Percentiles rank a stretch among this genome's conserved stretches.
phyloP scores from a whole-genome alignment of 2,797 vertebrate species.

The Melanotaenia parkinsoni region DNA sequence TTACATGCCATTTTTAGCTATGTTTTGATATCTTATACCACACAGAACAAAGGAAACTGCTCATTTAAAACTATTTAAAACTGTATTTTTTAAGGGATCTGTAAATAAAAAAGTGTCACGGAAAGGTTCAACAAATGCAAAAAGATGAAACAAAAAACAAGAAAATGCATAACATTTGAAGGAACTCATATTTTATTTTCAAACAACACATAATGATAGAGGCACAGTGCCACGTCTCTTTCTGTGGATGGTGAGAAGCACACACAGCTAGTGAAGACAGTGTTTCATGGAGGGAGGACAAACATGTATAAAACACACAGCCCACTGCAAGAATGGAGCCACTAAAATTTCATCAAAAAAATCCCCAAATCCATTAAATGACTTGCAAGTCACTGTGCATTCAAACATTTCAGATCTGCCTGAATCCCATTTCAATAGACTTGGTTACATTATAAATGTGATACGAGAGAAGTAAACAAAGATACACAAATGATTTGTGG shows the following conservation, averaged over 20 bases:
- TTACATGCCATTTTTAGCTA: not conserved
- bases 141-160: not conserved
- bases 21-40: not conserved
- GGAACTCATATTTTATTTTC: not conserved
- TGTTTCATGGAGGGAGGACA: too few relatives aligned
- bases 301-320: not conserved
- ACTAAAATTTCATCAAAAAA: not conserved
- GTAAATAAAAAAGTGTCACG: too few relatives aligned
- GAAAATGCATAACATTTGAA: not conserved
- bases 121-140: not conserved
- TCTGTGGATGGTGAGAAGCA: too few relatives aligned
- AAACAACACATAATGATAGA: too few relatives aligned
- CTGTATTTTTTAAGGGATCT: too few relatives aligned
- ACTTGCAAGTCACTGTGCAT: not conserved
- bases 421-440: not conserved
- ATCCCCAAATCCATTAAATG: not conserved
- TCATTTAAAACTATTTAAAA: not conserved
- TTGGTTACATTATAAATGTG: not conserved
- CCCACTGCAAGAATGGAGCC: too few relatives aligned
- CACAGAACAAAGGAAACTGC: not conserved
- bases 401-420: not conserved
- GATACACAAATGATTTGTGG: not conserved
- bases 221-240: too few relatives aligned
- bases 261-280: too few relatives aligned
- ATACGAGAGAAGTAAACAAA: not conserved